Percentiles rank a stretch among this genome's conserved stretches.
These are phyloP conservation scores for Vanessa atalanta DNA, from an alignment of 1,140 invertebrate species.

Conservation along the genomic window DNA sequence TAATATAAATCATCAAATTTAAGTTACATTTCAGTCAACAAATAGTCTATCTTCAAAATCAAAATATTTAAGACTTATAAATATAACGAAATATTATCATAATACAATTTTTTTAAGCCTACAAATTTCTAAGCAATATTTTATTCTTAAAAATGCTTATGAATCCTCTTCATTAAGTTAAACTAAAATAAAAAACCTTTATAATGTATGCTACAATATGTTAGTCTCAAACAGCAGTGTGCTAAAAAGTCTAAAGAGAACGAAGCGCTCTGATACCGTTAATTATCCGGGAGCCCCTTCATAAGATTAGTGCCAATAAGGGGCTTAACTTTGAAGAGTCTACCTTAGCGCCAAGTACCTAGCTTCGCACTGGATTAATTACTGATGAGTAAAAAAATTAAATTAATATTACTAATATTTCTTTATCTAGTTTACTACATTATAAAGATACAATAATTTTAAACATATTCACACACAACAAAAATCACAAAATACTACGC, in stretches of 20 bases:
- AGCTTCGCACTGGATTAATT: constrained; percentile 7
- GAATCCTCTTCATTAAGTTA: not conserved
- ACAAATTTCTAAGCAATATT: too few relatives aligned
- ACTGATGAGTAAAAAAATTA: constrained; percentile 9
- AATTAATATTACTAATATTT: not conserved
- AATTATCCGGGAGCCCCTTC: constrained; percentile 40
- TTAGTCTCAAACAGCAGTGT: not conserved
- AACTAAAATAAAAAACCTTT: not conserved
- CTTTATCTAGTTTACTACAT: too few relatives aligned
- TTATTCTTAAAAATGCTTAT: too few relatives aligned
- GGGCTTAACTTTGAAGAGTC: constrained; percentile 21
- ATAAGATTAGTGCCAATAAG: constrained; percentile 43
- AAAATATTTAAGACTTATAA: too few relatives aligned
- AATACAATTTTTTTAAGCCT: too few relatives aligned
- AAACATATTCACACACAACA: too few relatives aligned
- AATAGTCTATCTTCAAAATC: too few relatives aligned
- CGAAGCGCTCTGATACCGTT: constrained; percentile 30
- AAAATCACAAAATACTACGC: too few relatives aligned
- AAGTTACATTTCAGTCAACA: too few relatives aligned
- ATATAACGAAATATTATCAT: too few relatives aligned
- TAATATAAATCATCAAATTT: too few relatives aligned
- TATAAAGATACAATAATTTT: too few relatives aligned
- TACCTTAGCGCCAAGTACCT: constrained; percentile 5
- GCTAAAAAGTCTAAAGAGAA: constrained; percentile 30
- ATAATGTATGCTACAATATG: constrained; percentile 3